Base-by-base conservation (phyloP, 1,140 invertebrate species). In the Riptortus pedestris region DNA sequence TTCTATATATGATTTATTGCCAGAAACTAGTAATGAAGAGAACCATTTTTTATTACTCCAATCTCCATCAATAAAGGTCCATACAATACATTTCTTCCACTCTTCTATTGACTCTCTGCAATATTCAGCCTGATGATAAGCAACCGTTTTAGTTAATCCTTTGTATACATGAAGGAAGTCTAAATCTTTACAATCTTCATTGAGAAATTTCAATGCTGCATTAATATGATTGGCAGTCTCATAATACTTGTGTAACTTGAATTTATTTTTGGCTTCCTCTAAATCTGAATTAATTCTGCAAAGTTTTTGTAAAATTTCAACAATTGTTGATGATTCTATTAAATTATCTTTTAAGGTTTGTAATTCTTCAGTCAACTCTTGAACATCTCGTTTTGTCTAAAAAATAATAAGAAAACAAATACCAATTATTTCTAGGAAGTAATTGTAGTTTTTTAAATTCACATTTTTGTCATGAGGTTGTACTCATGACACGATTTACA, bases 141-240 rank as follows among this genome's bases (percentile, higher is more conserved):
- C 38, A 11, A 55, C 11, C 3, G 48, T n/a, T 22, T 60, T n/a
- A 26, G 31, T 47, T 26, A 66, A 16, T 29, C 18, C 26, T 12
- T 66, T 48, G 38, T 33, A 66, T 16, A 66, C 64, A 2, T 61
- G 31, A 14, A 66, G n/a, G 31, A 45, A 63, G 12, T 66, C 43
- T 12, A 66, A 27, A n/a, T 58, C 61, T 16, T 18, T 12, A 16
- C 33, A 26, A 18, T 64, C 55, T 4, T 26, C 27, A 27, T 63
- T 60, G 4, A 60, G 45, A 4, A 22, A 38, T n/a, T 60, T 29
- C 20, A 22, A 45, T 7, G 47, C 65, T n/a, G 18, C 16, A 20
- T 57, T 29, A 14, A 66, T 26, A 29, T 63, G 55, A 29, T 66
- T 45, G 24, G 63, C 63, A 28, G 57, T 48, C 12, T 26, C 31